phyloP scores from a whole-genome alignment of 2,888 invertebrate genomes.

The Lutraria lutraria region DNA sequence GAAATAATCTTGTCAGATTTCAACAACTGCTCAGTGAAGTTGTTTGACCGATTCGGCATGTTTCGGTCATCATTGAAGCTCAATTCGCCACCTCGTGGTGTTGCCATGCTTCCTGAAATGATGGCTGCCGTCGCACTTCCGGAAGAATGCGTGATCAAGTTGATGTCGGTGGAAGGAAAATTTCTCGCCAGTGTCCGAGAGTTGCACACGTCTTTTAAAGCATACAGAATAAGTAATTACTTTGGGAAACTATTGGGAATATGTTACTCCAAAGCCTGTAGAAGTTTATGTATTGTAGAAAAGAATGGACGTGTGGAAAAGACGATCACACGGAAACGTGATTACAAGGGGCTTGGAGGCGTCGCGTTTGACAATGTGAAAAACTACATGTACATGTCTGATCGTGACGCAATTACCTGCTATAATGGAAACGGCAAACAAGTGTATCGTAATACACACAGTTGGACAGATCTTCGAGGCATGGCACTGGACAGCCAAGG shows the following conservation, averaged over 20 bases:
- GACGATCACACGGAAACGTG: conserved; percentile 65
- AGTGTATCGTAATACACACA: conserved; percentile 69
- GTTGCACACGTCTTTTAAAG: conserved; percentile 65
- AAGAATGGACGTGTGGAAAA: conserved; percentile 65
- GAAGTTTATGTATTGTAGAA: conserved; percentile 65
- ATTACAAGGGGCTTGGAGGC: conserved; percentile 69
- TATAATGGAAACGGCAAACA: conserved; percentile 65
- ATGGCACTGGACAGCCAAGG: conserved; percentile 70
- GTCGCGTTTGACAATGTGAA: conserved; percentile 69
- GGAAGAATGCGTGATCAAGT: conserved; percentile 67
- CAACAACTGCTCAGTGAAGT: conserved; percentile 66
- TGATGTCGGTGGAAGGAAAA: conserved; percentile 66
- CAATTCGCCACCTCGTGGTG: conserved; percentile 67
- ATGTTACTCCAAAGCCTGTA: conserved; percentile 65
- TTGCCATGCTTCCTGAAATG: conserved; percentile 63
- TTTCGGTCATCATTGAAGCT: conserved; percentile 64
- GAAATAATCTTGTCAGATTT: conserved; percentile 69
- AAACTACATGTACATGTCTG: conserved; percentile 68
- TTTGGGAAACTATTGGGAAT: conserved; percentile 65
- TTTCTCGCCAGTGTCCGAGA: conserved; percentile 61
- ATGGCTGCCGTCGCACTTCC: conserved; percentile 65
- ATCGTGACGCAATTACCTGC: conserved; percentile 63
- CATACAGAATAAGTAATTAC: conserved; percentile 61
- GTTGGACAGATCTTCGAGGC: conserved; percentile 65
- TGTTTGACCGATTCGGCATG: conserved; percentile 67